Percentiles rank a stretch among this genome's conserved stretches.
Evolutionary conservation across 2,888 invertebrate genomes (phyloP).

Genomic region (Phalera bucephala): DNA sequence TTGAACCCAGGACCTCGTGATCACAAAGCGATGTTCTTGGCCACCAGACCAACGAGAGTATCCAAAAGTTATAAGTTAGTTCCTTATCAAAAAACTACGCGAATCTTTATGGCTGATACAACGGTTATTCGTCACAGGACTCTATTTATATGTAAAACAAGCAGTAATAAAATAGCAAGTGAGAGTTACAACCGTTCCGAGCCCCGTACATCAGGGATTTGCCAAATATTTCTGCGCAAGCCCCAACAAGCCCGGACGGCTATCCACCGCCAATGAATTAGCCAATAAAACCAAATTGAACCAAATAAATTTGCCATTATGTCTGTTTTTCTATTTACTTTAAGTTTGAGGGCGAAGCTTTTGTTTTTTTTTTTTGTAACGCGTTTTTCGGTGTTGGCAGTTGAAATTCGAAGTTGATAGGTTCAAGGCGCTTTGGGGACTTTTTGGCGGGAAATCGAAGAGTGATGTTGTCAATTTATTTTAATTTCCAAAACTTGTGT

Average conservation of each 20-base stretch:
- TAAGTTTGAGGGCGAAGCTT: conserved; percentile 37
- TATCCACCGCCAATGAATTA: conserved; percentile 73
- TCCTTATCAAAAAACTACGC: conserved; percentile 23
- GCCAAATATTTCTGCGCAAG: conserved; percentile 50
- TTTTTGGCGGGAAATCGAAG: no score
- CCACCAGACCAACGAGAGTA: no score
- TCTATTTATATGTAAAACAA: conserved; percentile 71
- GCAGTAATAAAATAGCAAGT: conserved; percentile 58
- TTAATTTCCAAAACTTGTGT: no score
- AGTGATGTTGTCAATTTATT: no score
- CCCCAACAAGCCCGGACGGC: conserved; percentile 41
- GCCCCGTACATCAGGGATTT: conserved; percentile 59
- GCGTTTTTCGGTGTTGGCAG: conserved; percentile 3
- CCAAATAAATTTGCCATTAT: conserved; percentile 74
- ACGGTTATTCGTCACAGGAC: conserved; percentile 42
- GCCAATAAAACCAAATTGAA: conserved; percentile 80
- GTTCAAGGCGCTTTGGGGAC: no score
- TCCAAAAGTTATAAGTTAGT: conserved; percentile 24
- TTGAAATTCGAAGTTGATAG: conserved; percentile 2
- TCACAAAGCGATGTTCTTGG: no score
- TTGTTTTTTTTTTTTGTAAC: conserved; percentile 18
- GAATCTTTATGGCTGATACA: conserved; percentile 46
- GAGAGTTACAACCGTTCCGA: conserved; percentile 36
- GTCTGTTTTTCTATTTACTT: conserved; percentile 63
- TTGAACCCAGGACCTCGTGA: no score